Evolutionary conservation across 2,113 vertebrate species (phyloP), one percentile per base, ranked within the genome.

Genomic region (Orcinus orca): DNA sequence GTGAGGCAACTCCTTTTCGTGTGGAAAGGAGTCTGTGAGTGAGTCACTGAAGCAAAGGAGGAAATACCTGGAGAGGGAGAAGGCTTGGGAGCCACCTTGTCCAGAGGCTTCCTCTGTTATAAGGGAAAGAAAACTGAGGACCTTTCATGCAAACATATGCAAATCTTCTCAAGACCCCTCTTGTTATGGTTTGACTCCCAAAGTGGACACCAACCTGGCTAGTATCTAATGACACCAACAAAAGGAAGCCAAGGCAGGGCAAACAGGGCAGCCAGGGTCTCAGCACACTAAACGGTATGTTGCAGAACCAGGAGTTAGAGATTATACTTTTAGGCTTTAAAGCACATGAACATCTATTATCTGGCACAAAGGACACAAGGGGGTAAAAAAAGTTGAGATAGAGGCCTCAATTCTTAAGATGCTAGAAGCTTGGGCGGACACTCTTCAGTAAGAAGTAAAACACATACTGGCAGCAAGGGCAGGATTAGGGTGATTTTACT

Each of bases 381-480:
- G 6, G 2, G 2, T 5, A 8, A 33, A 77, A 53, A 53, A n/a
- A 53, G 36, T 26, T 79, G 55, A 90, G 63, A 93, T 0, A 91
- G 92, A 88, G 26, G 60, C 14, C 44, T 76, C 41, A 14, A 55
- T 47, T 90, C 55, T 90, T 33, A 55, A 55, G 41, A 70, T 83
- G 92, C 4, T 36, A 53, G 68, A 88, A 31, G 36, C 33, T 15
- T 21, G 2, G 33, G 50, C 65, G 90, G 65, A 86, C 15, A 65
- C 47, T 93, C 67, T 81, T 90, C 44, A 70, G 50, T 41, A 36
- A 80, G 23, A 90, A 94, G 74, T 41, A 88, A 93, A 90, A 88
- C 44, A 90, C 41, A 58, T 25, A 74, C 1, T 77, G 62, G 74
- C 14, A 84, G 36, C 17, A 90, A 67, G 38, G 4, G 26, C 62